A percentile compares a stretch with the other conserved stretches of the same genome.
phyloP scores from a whole-genome alignment of 1,140 invertebrate species.

The Drosophila subobscura region DNA sequence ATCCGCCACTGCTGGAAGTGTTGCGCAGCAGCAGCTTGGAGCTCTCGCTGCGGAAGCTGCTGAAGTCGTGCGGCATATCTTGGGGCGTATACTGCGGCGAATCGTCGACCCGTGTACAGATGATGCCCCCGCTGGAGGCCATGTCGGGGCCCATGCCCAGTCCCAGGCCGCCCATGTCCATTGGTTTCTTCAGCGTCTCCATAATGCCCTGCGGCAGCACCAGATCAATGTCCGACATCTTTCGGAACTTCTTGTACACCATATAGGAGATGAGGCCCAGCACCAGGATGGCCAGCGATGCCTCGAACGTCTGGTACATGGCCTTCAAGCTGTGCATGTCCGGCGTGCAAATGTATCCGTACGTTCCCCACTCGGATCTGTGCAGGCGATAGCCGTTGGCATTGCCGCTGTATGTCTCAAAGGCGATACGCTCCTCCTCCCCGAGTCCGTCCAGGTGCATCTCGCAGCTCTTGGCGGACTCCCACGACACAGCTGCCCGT shows the following conservation, averaged over 20 bases:
- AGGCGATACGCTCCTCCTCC: conserved; percentile 17
- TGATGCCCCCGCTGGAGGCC: conserved; percentile 35
- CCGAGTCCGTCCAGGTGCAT: conserved; percentile 3
- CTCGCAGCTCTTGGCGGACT: conserved; percentile 3
- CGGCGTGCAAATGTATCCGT: conserved; percentile 58
- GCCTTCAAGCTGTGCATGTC: conserved; percentile 38
- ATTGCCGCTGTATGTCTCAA: conserved; percentile 25
- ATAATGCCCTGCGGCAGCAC: conserved; percentile 58
- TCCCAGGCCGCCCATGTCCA: conserved; percentile 33
- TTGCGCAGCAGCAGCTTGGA: conserved; percentile 60
- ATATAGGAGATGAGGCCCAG: conserved; percentile 26
- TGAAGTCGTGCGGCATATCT: conserved; percentile 61
- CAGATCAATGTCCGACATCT: conserved; percentile 67
- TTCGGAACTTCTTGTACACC: conserved; percentile 50
- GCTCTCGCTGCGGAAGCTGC: conserved; percentile 65
- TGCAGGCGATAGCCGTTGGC: conserved; percentile 35
- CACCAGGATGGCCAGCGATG: conserved; percentile 33
- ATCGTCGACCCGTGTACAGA: conserved; percentile 50
- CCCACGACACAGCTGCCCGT: not conserved
- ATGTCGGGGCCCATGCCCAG: conserved; percentile 9
- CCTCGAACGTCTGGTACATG: conserved; percentile 43
- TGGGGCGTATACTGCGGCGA: conserved; percentile 38
- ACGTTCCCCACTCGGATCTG: conserved; percentile 40
- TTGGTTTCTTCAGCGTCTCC: conserved; percentile 59
- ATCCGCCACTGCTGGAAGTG: conserved; percentile 29